Percentiles rank a stretch among this genome's conserved stretches.
phyloP scores from a whole-genome alignment of 2,888 invertebrate genomes.

The Aporophyla nigra region DNA sequence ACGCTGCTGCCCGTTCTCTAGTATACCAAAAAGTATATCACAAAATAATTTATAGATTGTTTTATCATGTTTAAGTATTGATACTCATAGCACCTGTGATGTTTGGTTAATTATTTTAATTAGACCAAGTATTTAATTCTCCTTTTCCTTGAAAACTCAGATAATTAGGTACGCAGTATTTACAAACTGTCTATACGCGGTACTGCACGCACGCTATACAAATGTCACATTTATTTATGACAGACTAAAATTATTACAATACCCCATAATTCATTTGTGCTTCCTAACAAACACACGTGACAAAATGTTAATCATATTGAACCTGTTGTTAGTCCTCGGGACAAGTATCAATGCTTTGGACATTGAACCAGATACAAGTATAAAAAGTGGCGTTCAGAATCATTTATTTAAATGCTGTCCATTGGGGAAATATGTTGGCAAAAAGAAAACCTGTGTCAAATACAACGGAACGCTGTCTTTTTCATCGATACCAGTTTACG shows the following conservation, averaged over 20 bases:
- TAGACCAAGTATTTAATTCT: not conserved
- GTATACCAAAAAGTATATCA: too few relatives aligned
- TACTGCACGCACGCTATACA: too few relatives aligned
- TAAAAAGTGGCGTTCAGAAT: not conserved
- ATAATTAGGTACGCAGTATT: not conserved
- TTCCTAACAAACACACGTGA: constrained; percentile 12
- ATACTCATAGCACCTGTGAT: too few relatives aligned
- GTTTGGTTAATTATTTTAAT: too few relatives aligned
- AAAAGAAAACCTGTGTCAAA: not conserved
- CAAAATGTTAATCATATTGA: constrained; percentile 14
- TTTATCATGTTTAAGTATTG: too few relatives aligned
- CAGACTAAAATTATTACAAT: not conserved
- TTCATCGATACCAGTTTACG: constrained; percentile 23
- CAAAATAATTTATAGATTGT: too few relatives aligned
- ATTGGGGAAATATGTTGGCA: not conserved
- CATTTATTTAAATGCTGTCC: constrained; percentile 36
- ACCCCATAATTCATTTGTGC: not conserved
- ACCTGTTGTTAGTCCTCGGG: constrained; percentile 17
- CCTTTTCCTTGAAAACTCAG: not conserved
- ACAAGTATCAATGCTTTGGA: constrained; percentile 1
- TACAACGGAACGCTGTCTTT: constrained; percentile 19
- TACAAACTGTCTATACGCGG: not conserved
- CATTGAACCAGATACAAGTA: not conserved
- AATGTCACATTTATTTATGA: not conserved
- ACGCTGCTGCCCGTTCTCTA: too few relatives aligned